phyloP scores from a whole-genome alignment of 2,113 vertebrate genomes.

The Regulus satrapa region DNA sequence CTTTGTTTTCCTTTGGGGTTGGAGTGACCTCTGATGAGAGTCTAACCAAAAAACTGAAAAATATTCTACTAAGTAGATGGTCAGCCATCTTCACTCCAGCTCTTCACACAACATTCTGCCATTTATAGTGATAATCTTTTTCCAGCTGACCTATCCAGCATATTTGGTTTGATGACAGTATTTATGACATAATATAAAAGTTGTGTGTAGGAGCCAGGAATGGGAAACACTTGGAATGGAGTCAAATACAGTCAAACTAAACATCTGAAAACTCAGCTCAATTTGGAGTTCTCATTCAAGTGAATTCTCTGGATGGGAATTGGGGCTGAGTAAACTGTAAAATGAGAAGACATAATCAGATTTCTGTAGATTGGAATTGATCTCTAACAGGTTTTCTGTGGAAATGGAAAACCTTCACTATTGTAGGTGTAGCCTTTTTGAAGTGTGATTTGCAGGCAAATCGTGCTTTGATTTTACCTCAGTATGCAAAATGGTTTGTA shows the following conservation, averaged over 20 bases:
- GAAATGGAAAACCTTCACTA: background rate
- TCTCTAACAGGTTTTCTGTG: background rate
- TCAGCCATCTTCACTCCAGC: background rate
- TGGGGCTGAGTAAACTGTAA: background rate
- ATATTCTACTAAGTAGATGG: background rate
- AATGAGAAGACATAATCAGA: background rate
- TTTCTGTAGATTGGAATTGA: conserved; percentile 2
- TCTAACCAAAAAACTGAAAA: background rate
- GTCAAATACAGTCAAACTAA: background rate
- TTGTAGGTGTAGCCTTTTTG: background rate
- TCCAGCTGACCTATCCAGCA: background rate
- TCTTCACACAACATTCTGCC: background rate
- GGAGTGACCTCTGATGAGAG: background rate
- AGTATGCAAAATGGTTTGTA: background rate
- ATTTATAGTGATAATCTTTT: conserved; percentile 1
- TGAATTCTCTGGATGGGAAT: background rate
- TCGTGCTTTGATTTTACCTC: background rate
- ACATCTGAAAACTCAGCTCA: conserved; percentile 5
- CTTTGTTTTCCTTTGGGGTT: background rate
- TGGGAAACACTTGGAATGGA: conserved; percentile 21
- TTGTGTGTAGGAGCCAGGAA: background rate
- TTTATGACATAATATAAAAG: conserved; percentile 36
- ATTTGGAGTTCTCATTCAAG: background rate
- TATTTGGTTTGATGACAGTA: conserved; percentile 3
- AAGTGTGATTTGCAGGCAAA: conserved; percentile 11